These are phyloP conservation scores for Actinopyga echinites DNA, from an alignment of 53 echinoderm and acorn worm species.

Conservation along the genomic window DNA sequence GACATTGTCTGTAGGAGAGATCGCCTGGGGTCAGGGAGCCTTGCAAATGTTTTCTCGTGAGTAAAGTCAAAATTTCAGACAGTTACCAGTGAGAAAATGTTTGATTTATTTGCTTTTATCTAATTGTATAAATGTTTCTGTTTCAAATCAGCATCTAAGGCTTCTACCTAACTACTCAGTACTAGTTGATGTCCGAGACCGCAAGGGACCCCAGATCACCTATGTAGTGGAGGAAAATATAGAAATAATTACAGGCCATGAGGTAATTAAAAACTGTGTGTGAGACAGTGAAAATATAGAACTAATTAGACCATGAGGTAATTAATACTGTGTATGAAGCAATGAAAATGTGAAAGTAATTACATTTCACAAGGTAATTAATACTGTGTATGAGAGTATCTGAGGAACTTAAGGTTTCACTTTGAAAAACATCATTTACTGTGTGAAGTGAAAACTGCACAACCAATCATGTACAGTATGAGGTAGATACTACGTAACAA, in stretches of 20 bases:
- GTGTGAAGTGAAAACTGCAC: not conserved
- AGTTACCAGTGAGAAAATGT: too few relatives aligned
- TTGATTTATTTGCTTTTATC: too few relatives aligned
- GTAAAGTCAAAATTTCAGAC: too few relatives aligned
- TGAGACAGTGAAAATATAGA: not conserved
- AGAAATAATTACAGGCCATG: slow-evolving; percentile 62
- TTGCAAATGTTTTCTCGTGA: too few relatives aligned
- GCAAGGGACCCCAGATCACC: slow-evolving; percentile 51
- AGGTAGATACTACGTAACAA: too few relatives aligned
- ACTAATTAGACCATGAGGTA: not conserved
- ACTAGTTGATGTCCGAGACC: slow-evolving; percentile 71
- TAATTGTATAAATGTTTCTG: not conserved
- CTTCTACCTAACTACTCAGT: slow-evolving; percentile 73
- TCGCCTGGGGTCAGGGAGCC: too few relatives aligned
- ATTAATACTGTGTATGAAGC: not conserved
- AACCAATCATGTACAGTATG: too few relatives aligned
- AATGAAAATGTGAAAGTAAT: not conserved
- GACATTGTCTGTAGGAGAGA: too few relatives aligned
- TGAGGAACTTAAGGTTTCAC: too few relatives aligned
- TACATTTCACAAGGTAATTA: too few relatives aligned
- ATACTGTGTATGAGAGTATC: too few relatives aligned
- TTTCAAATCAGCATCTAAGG: slow-evolving; percentile 67
- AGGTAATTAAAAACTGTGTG: slow-evolving; percentile 66
- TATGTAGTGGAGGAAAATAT: slow-evolving; percentile 81
- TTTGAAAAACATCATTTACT: too few relatives aligned